Evolutionary conservation across 2,888 invertebrate genomes (phyloP), one percentile per base, ranked within the genome.

Genomic region (Ormyrus pomaceus): DNA sequence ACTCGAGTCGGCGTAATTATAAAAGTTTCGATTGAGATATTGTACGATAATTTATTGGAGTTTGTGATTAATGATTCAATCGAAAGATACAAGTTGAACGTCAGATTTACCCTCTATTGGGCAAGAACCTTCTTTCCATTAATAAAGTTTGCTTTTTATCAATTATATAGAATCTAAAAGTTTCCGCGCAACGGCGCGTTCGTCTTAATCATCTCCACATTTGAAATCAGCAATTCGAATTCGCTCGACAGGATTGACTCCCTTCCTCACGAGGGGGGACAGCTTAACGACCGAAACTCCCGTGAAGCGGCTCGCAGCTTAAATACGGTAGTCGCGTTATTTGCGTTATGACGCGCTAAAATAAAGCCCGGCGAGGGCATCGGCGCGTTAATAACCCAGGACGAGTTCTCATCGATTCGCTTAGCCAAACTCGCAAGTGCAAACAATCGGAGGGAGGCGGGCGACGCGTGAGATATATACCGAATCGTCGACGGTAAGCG

Each of bases 301-400:
- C 34, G 4, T 34, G 34, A 34, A 34, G 34, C 34, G 34, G 34
- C 34, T 4, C 2, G 34, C 34, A 34, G 34, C 34, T 34, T 34
- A 34, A 34, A 34, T 34, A 34, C 34, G 34, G 34, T 4, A 34
- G 34, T 7, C n/a, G 58, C 13, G 50, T 77, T 77, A 59, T 50
- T 64, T 53, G 58, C 56, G 70, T 71, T 82, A 80, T 46, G 66
- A 62, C 66, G 69, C 72, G 81, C 82, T 85, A 78, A 82, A 82
- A 83, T 70, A 84, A 82, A 61, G 59, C 66, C 53, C n/a, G 34
- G 0, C 5, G 4, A 11, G 48, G 55, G 6, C 53, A 82, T 77
- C 59, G 64, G n/a, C 34, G 73, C 74, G 82, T 80, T 83, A 83
- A 80, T 81, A 83, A 83, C 78, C 62, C 6, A 70, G 71, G 50